These are phyloP conservation scores for Apoda limacodes DNA, from an alignment of 2,888 invertebrate genomes.

Conservation along the genomic window DNA sequence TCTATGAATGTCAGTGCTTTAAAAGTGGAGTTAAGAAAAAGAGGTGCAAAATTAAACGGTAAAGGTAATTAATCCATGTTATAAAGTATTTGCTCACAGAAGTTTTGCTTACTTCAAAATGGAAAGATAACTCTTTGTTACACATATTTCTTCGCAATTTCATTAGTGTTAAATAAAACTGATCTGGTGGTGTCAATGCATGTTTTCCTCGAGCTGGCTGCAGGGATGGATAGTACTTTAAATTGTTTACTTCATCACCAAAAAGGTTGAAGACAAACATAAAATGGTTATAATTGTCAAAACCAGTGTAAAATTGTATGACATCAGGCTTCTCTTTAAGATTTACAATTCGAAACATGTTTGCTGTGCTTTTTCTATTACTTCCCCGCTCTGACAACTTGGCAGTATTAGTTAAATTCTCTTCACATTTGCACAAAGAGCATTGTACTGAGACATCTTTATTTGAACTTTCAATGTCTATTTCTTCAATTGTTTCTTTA, in stretches of 20 bases:
- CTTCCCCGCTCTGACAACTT: background rate
- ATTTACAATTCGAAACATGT: slow-evolving; percentile 2
- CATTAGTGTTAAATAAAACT: slow-evolving; percentile 9
- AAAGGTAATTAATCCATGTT: too few species aligned
- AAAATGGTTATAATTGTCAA: slow-evolving; percentile 7
- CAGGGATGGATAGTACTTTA: slow-evolving; percentile 8
- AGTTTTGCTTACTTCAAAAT: slow-evolving; percentile 2
- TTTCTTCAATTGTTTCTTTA: background rate
- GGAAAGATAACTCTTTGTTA: slow-evolving; percentile 2
- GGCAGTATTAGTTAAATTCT: background rate
- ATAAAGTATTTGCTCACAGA: slow-evolving; percentile 2
- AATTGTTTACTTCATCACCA: slow-evolving; percentile 5
- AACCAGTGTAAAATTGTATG: slow-evolving; percentile 6
- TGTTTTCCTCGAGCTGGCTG: slow-evolving; percentile 3
- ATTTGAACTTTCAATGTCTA: background rate
- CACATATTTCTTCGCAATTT: slow-evolving; percentile 3
- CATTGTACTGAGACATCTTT: background rate
- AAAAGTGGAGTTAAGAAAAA: too few species aligned
- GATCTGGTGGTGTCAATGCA: slow-evolving; percentile 3
- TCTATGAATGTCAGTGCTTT: too few species aligned
- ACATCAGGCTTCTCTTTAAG: background rate
- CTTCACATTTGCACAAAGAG: background rate
- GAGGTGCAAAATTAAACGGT: too few species aligned
- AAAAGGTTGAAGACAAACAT: slow-evolving; percentile 9
- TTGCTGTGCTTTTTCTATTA: slow-evolving; percentile 1